A percentile compares a stretch with the other conserved stretches of the same genome.
Conservation (phyloP, 1,140 invertebrate genomes). For the Macrotrachela quadricornifera region DNA sequence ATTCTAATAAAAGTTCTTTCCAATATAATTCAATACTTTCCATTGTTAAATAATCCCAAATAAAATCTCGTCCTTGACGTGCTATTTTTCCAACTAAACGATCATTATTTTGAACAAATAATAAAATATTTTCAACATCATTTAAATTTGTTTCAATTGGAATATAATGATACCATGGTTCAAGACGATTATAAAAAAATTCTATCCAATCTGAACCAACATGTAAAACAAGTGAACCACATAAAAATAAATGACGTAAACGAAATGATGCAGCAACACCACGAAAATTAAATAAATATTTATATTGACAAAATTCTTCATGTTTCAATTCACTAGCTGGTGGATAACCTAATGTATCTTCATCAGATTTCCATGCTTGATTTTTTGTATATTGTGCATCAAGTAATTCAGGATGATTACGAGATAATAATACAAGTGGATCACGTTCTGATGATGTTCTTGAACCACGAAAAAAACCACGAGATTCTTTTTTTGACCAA, state of each 20-base stretch:
- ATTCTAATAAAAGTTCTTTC: slow-evolving; percentile 52
- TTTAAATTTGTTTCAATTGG: slow-evolving; percentile 40
- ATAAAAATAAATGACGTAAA: slow-evolving; percentile 84
- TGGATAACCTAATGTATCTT: slow-evolving; percentile 53
- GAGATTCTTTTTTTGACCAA: slow-evolving; percentile 52
- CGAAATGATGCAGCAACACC: slow-evolving; percentile 88
- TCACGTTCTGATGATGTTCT: slow-evolving; percentile 72
- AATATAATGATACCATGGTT: slow-evolving; percentile 87
- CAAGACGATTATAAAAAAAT: slow-evolving; percentile 74
- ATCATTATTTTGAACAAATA: slow-evolving; percentile 57
- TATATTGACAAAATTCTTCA: slow-evolving; percentile 74
- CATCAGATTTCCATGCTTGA: slow-evolving; percentile 83
- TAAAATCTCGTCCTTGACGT: slow-evolving; percentile 51
- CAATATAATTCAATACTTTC: slow-evolving; percentile 66
- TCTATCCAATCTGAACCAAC: slow-evolving; percentile 81
- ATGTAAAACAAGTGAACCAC: slow-evolving; percentile 78
- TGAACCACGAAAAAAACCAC: slow-evolving; percentile 76
- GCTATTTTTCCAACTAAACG: slow-evolving; percentile 53
- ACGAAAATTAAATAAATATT: slow-evolving; percentile 83
- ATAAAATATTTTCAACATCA: slow-evolving; percentile 40
- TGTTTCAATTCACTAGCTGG: slow-evolving; percentile 67
- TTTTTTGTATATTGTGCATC: slow-evolving; percentile 91
- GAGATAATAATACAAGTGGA: slow-evolving; percentile 59
- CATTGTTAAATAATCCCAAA: slow-evolving; percentile 59
- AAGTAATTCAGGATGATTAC: slow-evolving; percentile 50